Evolutionary conservation across 2,797 vertebrate species (phyloP).

Genomic region (Choloepus didactylus): DNA sequence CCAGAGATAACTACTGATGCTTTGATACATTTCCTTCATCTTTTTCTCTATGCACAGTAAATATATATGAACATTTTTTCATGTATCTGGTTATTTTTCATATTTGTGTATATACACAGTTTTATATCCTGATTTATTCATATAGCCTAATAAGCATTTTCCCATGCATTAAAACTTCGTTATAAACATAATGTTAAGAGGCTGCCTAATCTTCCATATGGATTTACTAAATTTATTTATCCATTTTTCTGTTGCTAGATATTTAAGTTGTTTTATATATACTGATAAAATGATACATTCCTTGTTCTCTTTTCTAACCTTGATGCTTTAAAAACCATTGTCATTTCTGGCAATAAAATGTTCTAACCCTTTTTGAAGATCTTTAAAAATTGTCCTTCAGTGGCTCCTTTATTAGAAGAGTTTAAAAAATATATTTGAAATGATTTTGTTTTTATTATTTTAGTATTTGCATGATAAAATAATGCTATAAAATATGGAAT

Average conservation of each 20-base stretch:
- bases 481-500: conserved; percentile 67
- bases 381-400: not conserved
- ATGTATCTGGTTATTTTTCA: not conserved
- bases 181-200: conserved; percentile 48
- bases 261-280: conserved; percentile 43
- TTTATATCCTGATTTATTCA: conserved; percentile 47
- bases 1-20: not conserved
- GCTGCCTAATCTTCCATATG: conserved; percentile 8
- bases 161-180: conserved; percentile 53
- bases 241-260: not conserved
- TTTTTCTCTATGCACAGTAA: not conserved
- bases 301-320: conserved; percentile 52
- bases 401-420: conserved; percentile 1
- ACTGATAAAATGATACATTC: not conserved
- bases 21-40: conserved; percentile 25
- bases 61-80: not conserved
- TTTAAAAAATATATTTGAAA: conserved; percentile 52
- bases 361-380: conserved; percentile 50
- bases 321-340: conserved; percentile 53
- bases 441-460: conserved; percentile 71
- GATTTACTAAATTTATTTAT: conserved; percentile 43
- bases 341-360: conserved; percentile 58
- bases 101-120: not conserved
- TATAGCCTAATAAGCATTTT: conserved; percentile 24
- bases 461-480: conserved; percentile 68